Percentiles rank a stretch among this genome's conserved stretches.
phyloP scores from a whole-genome alignment of 2,113 vertebrate species.

The Anarhynchus alexandrinus region DNA sequence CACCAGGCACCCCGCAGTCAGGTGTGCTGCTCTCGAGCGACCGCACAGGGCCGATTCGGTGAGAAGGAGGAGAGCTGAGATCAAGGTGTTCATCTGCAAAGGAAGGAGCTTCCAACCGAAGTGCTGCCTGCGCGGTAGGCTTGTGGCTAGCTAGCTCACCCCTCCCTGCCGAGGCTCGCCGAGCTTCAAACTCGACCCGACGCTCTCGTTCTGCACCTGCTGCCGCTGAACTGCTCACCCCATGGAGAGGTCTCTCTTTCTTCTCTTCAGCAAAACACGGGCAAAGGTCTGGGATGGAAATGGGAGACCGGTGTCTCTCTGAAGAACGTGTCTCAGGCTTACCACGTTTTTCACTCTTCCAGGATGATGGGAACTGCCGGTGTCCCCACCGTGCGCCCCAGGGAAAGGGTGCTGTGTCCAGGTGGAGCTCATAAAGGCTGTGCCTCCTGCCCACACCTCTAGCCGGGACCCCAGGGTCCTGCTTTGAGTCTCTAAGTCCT shows the following conservation, averaged over 20 bases:
- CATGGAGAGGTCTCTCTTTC: rapidly evolving
- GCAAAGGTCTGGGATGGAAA: not conserved
- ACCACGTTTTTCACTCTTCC: rapidly evolving
- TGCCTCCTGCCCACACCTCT: not conserved
- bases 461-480: not conserved
- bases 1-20: not conserved
- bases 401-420: not conserved
- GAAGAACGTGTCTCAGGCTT: rapidly evolving
- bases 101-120: slow-evolving; percentile 42
- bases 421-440: not conserved
- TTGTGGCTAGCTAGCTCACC: not conserved
- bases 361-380: rapidly evolving
- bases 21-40: not conserved
- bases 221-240: rapidly evolving
- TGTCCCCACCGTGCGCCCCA: rapidly evolving
- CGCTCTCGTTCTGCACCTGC: not conserved
- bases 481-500: not conserved
- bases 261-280: rapidly evolving
- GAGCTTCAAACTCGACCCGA: not conserved
- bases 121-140: not conserved
- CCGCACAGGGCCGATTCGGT: not conserved
- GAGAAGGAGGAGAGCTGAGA: not conserved
- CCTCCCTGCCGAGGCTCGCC: rapidly evolving
- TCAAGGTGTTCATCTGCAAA: slow-evolving; percentile 19
- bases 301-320: rapidly evolving